These are phyloP conservation scores for Nannoperca obscura DNA, from an alignment of 2,797 vertebrate species.

Conservation along the genomic window DNA sequence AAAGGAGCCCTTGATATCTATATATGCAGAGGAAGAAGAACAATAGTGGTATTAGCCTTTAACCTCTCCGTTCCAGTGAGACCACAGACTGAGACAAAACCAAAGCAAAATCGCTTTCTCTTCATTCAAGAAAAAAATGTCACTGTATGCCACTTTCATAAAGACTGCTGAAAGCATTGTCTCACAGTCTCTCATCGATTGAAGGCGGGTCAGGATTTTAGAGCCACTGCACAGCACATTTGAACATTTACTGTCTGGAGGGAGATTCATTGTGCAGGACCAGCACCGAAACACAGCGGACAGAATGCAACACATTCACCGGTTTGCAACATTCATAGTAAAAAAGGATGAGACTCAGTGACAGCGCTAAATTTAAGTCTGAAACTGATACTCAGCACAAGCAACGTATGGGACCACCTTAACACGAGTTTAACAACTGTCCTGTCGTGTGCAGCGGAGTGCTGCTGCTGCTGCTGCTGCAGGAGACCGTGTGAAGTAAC, in stretches of 20 bases:
- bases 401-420: slow-evolving; percentile 5
- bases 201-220: background rate
- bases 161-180: slow-evolving; percentile 19
- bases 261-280: background rate
- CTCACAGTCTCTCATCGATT: background rate
- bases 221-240: slow-evolving; percentile 20
- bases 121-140: background rate
- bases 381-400: background rate
- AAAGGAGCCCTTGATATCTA: background rate
- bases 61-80: slow-evolving; percentile 21
- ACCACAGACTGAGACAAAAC: slow-evolving; percentile 3
- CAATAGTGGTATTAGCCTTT: slow-evolving; percentile 1
- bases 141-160: slow-evolving; percentile 1
- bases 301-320: background rate
- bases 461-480: slow-evolving; percentile 14
- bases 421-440: slow-evolving; percentile 11
- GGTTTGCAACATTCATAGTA: background rate
- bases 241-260: slow-evolving; percentile 1
- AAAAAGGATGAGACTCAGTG: slow-evolving; percentile 12
- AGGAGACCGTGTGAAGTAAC: background rate
- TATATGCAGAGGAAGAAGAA: background rate
- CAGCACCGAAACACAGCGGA: background rate
- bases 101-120: background rate
- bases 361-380: background rate
- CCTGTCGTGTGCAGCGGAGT: slow-evolving; percentile 17